phyloP scores from a whole-genome alignment of 2,888 invertebrate species.

The Timema podura region DNA sequence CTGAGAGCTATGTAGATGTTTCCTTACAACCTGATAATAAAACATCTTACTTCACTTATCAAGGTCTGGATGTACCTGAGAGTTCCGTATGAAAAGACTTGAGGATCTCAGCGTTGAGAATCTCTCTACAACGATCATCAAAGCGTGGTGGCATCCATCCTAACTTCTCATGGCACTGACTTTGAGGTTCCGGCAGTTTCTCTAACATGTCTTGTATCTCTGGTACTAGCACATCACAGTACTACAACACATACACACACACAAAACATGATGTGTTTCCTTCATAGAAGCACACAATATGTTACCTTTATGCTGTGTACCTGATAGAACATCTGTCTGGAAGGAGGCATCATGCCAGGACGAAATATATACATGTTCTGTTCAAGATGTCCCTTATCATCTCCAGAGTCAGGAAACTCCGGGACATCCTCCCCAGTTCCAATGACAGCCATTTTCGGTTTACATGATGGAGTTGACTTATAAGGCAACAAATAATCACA shows the following conservation, averaged over 20 bases:
- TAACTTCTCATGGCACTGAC: slow-evolving; percentile 64
- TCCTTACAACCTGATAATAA: too few relatives aligned
- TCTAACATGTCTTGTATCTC: slow-evolving; percentile 75
- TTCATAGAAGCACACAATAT: neutral
- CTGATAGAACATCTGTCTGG: slow-evolving; percentile 86
- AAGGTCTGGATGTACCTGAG: too few relatives aligned
- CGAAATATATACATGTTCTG: slow-evolving; percentile 58
- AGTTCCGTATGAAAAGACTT: too few relatives aligned
- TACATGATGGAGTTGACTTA: slow-evolving; percentile 42
- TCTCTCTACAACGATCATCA: slow-evolving; percentile 66
- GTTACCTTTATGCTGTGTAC: slow-evolving; percentile 44
- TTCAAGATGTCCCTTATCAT: slow-evolving; percentile 41
- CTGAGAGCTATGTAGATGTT: too few relatives aligned
- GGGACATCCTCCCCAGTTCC: slow-evolving; percentile 28
- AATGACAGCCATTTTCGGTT: slow-evolving; percentile 37
- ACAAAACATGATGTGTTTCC: neutral
- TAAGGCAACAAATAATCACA: slow-evolving; percentile 48
- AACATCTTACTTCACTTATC: too few relatives aligned
- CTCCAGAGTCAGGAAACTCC: slow-evolving; percentile 14
- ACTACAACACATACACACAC: slow-evolving; percentile 46
- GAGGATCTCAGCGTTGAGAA: slow-evolving; percentile 50
- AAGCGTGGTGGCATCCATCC: slow-evolving; percentile 76
- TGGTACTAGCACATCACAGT: slow-evolving; percentile 72
- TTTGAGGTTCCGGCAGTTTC: slow-evolving; percentile 57
- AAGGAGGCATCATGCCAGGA: slow-evolving; percentile 72